Evolutionary conservation across 1,140 invertebrate species (phyloP).

Genomic region (Caenorhabditis briggsae): DNA sequence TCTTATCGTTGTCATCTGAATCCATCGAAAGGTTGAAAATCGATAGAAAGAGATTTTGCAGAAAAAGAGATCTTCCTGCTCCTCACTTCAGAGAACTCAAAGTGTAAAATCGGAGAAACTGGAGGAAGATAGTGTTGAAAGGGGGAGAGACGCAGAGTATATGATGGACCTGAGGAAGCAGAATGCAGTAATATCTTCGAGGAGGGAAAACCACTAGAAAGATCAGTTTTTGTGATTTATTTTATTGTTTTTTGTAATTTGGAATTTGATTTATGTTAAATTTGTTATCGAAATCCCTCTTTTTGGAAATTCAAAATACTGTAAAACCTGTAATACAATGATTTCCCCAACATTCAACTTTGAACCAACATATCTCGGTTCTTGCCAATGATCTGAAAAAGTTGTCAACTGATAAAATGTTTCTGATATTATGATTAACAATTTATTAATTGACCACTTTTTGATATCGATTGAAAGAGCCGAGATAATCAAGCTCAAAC

Average conservation of each 20-base stretch:
- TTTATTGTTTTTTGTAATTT: background rate
- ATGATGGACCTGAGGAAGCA: background rate
- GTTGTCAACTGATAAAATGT: too few relatives aligned
- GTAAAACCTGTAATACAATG: too few relatives aligned
- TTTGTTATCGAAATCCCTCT: too few relatives aligned
- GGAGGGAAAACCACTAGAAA: background rate
- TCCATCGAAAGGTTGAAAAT: constrained; percentile 14
- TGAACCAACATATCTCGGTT: too few relatives aligned
- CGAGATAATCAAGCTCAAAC: too few relatives aligned
- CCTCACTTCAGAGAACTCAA: background rate
- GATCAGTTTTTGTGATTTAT: background rate
- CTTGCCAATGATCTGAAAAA: too few relatives aligned
- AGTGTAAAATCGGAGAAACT: constrained; percentile 8
- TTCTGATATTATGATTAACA: too few relatives aligned
- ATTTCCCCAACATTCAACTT: too few relatives aligned
- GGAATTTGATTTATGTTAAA: too few relatives aligned
- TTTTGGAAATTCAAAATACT: too few relatives aligned
- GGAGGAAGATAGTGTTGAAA: background rate
- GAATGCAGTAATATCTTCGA: background rate
- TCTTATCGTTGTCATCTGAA: constrained; percentile 37
- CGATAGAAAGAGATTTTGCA: background rate
- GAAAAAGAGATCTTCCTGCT: background rate
- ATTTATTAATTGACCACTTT: too few relatives aligned
- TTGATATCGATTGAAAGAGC: too few relatives aligned
- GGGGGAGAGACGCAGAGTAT: background rate